Evolutionary conservation across 2,888 invertebrate genomes (phyloP), one percentile per base, ranked within the genome.

Genomic region (Macrophya annulata): DNA sequence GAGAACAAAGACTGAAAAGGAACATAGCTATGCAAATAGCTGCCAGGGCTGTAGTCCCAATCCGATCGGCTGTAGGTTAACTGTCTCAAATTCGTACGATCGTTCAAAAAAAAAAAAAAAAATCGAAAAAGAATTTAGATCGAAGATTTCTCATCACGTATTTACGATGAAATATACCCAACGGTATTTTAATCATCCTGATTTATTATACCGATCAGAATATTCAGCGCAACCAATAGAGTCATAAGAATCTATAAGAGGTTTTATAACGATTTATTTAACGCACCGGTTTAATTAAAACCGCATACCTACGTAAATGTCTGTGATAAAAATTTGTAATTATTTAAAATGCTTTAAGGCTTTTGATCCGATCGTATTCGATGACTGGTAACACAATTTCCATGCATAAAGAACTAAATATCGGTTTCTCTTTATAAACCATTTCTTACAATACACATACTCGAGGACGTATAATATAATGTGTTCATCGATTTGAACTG

Each of bases 161-260:
- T 6, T 15, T n/a, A 85, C 85, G 72, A 86, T 68, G 85, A 72
- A 71, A 86, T 86, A 86, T 88, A 31, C 31, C 86, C 87, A 86
- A 87, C 85, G 87, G 88, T 86, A 88, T 88, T 88, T 88, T 88
- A 87, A 88, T 87, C 86, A 88, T 86, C 65, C 86, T 87, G 88
- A 88, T 88, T 88, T 87, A 88, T 85, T 87, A 84, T 79, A 17
- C 85, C 85, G 79, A 68, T 21, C 40, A 2, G 15, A 71, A 71
- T 59, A 59, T 59, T n/a, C 21, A 59, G 10, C 59, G n/a, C 21
- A 3, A n/a, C 9, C 21, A 21, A 59, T 59, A 59, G 21, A 59
- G 59, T 21, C 21, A 59, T 59, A 25, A 59, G n/a, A 9, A 59
- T n/a, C 59, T 1, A 31, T 3, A 3, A 1, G 59, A n/a, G 59